phyloP scores from a whole-genome alignment of 2,888 invertebrate species.

The Lysandra coridon region DNA sequence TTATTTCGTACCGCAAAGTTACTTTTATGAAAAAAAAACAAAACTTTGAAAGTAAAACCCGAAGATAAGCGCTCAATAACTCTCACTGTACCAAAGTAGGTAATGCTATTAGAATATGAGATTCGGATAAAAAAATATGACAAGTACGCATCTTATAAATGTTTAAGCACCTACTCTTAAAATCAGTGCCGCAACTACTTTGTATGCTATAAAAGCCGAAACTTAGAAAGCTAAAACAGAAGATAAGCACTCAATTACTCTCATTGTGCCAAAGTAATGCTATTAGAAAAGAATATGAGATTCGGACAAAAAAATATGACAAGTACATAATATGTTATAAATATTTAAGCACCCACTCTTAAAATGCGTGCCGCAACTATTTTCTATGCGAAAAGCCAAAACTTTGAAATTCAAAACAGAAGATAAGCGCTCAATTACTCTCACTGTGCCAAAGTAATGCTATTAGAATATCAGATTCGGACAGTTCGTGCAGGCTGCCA shows the following conservation, averaged over 20 bases:
- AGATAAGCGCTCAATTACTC: too few relatives aligned
- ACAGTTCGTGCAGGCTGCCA: neutral
- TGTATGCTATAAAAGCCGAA: neutral
- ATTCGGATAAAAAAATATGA: neutral
- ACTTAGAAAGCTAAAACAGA: neutral
- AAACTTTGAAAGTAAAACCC: neutral
- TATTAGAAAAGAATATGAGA: neutral
- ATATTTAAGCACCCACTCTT: too few relatives aligned
- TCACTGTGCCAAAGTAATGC: neutral
- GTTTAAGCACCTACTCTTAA: too few relatives aligned
- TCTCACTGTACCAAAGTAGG: neutral
- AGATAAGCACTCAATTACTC: neutral
- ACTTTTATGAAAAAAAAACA: neutral
- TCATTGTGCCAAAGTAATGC: slow-evolving; percentile 10
- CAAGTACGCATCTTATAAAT: too few relatives aligned
- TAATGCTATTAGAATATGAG: slow-evolving; percentile 8
- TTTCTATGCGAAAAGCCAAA: too few relatives aligned
- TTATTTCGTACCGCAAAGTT: too few relatives aligned
- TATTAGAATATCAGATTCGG: slow-evolving; percentile 12
- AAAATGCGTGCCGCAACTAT: too few relatives aligned
- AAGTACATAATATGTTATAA: too few relatives aligned
- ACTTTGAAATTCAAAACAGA: neutral
- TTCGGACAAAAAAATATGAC: neutral
- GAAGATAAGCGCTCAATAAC: neutral
- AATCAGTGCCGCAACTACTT: too few relatives aligned